Base-by-base conservation (phyloP, 2,797 vertebrate species). In the Cottoperca gobio region DNA sequence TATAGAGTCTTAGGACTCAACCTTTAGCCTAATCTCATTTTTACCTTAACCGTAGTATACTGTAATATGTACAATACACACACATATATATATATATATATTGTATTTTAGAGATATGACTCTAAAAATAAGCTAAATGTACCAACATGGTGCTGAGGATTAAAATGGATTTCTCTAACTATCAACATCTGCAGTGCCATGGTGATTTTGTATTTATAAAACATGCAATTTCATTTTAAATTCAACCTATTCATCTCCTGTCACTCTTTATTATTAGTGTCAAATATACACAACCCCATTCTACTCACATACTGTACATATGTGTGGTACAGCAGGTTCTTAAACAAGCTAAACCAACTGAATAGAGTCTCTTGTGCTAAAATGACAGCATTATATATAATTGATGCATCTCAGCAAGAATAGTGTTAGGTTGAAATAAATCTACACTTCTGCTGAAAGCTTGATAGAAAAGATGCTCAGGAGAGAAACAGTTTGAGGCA, bases 321-420 rank as follows among this genome's bases (percentile, higher is more conserved):
- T 42, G 10, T 43, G 28, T 3, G 4, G 14, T 37, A 24, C 16
- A 62, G 59, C 16, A 67, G 24, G 39, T 42, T 50, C 39, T 54
- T 46, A 39, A 31, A 75, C n/a, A 21, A 11, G 10, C 59, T 45
- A 19, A 45, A 39, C 59, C 11, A 1, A 54, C 33, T 53, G 49
- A 40, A 39, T 13, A 33, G 37, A 76, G 46, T 63, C 21, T 53
- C 59, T 63, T 28, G 13, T 76, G 64, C 66, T 43, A 13, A 57
- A 61, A 72, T 70, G 57, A 66, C 26, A 43, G 43, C 53, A 60
- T 26, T 10, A 81, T 68, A 35, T 76, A 35, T 73, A 73, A 75
- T 60, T 68, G 48, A 67, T 82, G 54, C 43, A 79, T 33, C 12
- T 53, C 50, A 67, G 60, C 33, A 49, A 53, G 3, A 55, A 50